phyloP scores from a whole-genome alignment of 2,888 invertebrate genomes.

The Torymus tubicola region DNA sequence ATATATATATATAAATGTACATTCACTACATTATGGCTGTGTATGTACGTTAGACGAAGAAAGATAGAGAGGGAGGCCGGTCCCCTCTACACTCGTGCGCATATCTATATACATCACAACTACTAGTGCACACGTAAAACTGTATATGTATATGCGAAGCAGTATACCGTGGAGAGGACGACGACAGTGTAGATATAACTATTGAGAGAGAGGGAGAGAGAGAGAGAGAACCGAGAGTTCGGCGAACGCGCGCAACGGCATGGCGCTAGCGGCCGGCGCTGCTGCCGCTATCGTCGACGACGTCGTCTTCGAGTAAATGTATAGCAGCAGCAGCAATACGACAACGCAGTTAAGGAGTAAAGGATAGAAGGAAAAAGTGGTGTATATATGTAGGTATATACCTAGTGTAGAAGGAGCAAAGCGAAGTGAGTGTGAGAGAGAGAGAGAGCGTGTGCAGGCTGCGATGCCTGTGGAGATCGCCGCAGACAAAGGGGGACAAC shows the following conservation, averaged over 20 bases:
- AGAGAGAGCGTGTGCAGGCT: not conserved
- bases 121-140: not conserved
- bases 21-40: too few species aligned
- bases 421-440: not conserved
- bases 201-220: too few species aligned
- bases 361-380: not conserved
- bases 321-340: too few species aligned
- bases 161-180: too few species aligned
- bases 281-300: not conserved
- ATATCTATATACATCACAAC: not conserved
- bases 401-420: too few species aligned
- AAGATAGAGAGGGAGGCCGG: conserved; percentile 22
- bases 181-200: too few species aligned
- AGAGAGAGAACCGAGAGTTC: conserved; percentile 7
- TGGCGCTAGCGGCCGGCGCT: conserved; percentile 17
- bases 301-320: not conserved
- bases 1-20: not conserved
- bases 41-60: not conserved
- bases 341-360: not conserved
- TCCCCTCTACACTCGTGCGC: conserved; percentile 7
- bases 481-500: conserved; percentile 56
- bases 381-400: too few species aligned
- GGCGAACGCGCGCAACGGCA: not conserved
- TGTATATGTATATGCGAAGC: too few species aligned
- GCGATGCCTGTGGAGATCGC: conserved; percentile 47